These are phyloP conservation scores for Meandrina meandrites DNA, from an alignment of 92 coral and sea anemone genomes.

Conservation along the genomic window DNA sequence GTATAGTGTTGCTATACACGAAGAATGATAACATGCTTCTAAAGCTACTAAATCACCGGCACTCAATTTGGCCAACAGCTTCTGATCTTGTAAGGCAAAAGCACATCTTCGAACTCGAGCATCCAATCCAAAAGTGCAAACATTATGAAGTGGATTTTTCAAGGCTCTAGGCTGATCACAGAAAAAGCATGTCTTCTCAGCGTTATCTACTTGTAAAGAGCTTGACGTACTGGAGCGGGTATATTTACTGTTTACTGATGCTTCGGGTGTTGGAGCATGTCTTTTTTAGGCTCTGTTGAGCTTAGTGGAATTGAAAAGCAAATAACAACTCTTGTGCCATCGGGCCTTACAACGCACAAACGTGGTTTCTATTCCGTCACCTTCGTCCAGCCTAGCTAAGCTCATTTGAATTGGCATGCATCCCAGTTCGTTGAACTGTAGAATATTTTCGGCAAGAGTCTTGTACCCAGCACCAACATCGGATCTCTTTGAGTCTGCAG, in stretches of 20 bases:
- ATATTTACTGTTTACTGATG: slow-evolving; percentile 11
- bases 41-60: slow-evolving; percentile 58
- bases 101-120: slow-evolving; percentile 51
- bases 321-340: slow-evolving; percentile 61
- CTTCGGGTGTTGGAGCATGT: slow-evolving; percentile 2
- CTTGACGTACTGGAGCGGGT: slow-evolving; percentile 44
- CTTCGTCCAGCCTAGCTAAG: slow-evolving; percentile 35
- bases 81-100: slow-evolving; percentile 52
- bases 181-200: slow-evolving; percentile 26
- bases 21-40: slow-evolving; percentile 53
- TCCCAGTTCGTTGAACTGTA: slow-evolving; percentile 22
- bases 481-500: slow-evolving; percentile 45
- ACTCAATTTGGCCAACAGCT: slow-evolving; percentile 62
- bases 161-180: slow-evolving; percentile 33
- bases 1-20: slow-evolving; percentile 39
- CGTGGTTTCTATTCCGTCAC: slow-evolving; percentile 36
- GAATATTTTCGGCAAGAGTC: slow-evolving; percentile 44
- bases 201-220: slow-evolving; percentile 4
- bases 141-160: slow-evolving; percentile 35
- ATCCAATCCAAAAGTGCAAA: slow-evolving; percentile 45
- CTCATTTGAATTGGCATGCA: slow-evolving; percentile 35
- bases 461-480: slow-evolving; percentile 47
- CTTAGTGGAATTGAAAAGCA: slow-evolving; percentile 41
- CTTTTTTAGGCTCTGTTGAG: slow-evolving; percentile 38
- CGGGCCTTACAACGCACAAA: slow-evolving; percentile 40